Evolutionary conservation across 2,113 vertebrate species (phyloP).

Genomic region (Crotalus horridus): DNA sequence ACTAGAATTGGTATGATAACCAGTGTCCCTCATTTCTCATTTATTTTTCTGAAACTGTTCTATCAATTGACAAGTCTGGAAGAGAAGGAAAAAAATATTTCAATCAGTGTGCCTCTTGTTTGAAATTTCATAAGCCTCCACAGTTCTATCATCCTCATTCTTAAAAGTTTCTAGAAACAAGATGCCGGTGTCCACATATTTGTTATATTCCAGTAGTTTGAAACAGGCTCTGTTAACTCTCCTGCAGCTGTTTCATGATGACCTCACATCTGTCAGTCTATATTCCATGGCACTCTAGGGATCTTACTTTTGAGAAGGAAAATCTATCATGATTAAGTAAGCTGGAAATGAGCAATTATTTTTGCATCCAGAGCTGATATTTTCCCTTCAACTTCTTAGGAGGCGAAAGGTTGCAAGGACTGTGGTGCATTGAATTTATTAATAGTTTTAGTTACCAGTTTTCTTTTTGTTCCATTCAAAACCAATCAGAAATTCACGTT

Average conservation of each 20-base stretch:
- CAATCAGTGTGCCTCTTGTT: background rate
- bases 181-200: background rate
- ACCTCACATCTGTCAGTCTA: background rate
- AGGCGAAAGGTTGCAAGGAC: background rate
- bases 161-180: background rate
- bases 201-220: background rate
- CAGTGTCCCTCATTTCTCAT: background rate
- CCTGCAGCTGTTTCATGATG: background rate
- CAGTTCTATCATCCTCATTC: background rate
- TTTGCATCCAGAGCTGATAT: background rate
- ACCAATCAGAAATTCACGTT: background rate
- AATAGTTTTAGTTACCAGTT: background rate
- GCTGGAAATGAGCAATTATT: background rate
- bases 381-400: background rate
- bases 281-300: background rate
- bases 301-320: background rate
- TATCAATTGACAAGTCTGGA: background rate
- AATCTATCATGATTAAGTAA: background rate
- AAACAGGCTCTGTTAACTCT: background rate
- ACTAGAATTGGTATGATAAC: background rate
- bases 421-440: background rate
- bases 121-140: background rate
- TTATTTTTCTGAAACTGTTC: background rate
- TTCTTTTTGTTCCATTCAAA: background rate
- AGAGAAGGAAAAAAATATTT: background rate